Conservation (phyloP, 2,113 vertebrate genomes). For the Psammodynastes pulverulentus region DNA sequence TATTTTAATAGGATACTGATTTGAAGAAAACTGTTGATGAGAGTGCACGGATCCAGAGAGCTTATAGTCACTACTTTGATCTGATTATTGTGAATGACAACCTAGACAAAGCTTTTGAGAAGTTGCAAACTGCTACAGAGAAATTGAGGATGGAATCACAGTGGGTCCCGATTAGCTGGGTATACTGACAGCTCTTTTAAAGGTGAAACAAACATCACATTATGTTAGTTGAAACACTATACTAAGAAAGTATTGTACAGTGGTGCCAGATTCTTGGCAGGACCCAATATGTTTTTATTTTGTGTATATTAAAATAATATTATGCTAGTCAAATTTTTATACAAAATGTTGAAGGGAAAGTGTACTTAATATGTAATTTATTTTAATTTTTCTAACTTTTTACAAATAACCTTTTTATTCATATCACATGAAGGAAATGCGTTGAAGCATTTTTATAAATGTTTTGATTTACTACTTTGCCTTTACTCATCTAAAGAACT, state of each 20-base stretch:
- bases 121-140: constrained; percentile 87
- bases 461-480: constrained; percentile 77
- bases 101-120: constrained; percentile 96
- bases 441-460: constrained; percentile 81
- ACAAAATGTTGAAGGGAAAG: constrained; percentile 84
- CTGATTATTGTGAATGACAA: constrained; percentile 94
- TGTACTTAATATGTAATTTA: constrained; percentile 96
- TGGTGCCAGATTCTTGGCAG: constrained; percentile 40
- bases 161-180: constrained; percentile 98
- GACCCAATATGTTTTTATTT: constrained; percentile 68
- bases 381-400: constrained; percentile 94
- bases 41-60: constrained; percentile 89
- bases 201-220: constrained; percentile 38
- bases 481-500: constrained; percentile 72
- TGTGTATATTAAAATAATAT: constrained; percentile 66
- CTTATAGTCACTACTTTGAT: constrained; percentile 97
- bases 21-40: constrained; percentile 98
- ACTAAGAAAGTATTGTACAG: constrained; percentile 44
- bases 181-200: constrained; percentile 77
- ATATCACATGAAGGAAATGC: constrained; percentile 81
- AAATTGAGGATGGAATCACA: constrained; percentile 84
- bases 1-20: constrained; percentile 84
- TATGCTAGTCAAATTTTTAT: constrained; percentile 89
- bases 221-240: constrained; percentile 44
- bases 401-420: constrained; percentile 92